phyloP scores from a whole-genome alignment of 2,113 vertebrate species.

The Nothocercus julius region DNA sequence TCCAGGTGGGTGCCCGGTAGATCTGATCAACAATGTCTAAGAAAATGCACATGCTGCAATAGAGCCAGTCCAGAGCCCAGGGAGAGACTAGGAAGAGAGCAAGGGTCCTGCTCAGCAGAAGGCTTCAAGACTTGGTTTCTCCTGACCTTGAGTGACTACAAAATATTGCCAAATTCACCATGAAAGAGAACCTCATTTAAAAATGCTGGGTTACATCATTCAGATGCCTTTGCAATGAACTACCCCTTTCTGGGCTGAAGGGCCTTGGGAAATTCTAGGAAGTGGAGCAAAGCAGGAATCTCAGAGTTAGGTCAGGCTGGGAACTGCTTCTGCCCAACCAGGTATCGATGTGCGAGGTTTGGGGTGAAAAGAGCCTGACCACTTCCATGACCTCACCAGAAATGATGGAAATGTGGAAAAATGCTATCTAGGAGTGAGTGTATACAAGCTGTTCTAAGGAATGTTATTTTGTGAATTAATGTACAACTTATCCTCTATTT shows the following conservation, averaged over 20 bases:
- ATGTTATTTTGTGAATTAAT: neutral
- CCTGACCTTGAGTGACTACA: neutral
- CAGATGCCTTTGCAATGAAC: neutral
- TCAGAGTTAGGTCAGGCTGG: fast-evolving
- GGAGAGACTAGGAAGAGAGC: fast-evolving
- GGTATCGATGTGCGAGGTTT: neutral
- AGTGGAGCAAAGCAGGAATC: neutral
- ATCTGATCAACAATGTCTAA: neutral
- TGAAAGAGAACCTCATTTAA: neutral
- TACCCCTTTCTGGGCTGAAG: neutral
- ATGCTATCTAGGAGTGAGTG: neutral
- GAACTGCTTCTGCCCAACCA: neutral
- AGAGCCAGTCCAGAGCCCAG: neutral
- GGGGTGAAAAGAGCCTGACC: neutral
- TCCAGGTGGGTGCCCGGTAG: neutral
- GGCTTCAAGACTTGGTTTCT: neutral
- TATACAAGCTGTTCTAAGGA: neutral
- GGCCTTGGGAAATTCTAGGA: neutral
- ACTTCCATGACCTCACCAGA: neutral
- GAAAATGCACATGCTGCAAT: neutral
- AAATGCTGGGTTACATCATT: neutral
- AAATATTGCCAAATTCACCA: neutral
- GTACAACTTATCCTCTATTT: neutral
- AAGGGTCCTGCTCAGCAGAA: neutral
- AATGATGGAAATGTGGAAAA: neutral